These are phyloP conservation scores for Myotis yumanensis DNA, from an alignment of 2,113 vertebrate species.

Conservation along the genomic window DNA sequence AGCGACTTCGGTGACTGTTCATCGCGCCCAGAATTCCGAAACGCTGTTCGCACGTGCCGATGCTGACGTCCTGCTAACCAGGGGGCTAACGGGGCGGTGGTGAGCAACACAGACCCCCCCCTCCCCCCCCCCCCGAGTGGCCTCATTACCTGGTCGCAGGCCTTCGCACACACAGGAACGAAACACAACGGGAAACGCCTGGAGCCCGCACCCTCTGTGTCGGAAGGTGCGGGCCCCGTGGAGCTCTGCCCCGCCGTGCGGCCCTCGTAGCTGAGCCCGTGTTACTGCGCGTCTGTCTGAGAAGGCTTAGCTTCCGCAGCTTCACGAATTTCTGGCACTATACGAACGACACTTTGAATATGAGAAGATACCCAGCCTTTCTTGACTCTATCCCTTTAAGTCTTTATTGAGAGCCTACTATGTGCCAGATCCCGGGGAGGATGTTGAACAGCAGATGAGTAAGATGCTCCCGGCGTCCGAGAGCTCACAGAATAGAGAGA, in stretches of 20 bases:
- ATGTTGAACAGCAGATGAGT: not conserved
- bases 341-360: not conserved
- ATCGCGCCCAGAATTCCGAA: not conserved
- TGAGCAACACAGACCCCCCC: not conserved
- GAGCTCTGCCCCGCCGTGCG: not conserved
- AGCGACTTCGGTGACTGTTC: not conserved
- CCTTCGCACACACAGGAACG: not conserved
- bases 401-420: conserved; percentile 1
- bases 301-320: not conserved
- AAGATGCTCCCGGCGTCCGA: not conserved
- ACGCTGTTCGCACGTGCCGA: not conserved
- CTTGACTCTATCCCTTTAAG: not conserved
- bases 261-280: not conserved
- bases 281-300: not conserved
- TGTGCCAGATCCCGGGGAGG: not conserved
- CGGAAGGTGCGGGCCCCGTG: not conserved
- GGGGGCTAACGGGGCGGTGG: not conserved
- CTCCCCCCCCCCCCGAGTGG: not conserved
- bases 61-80: not conserved
- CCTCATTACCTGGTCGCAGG: not conserved
- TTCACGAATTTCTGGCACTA: not conserved
- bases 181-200: not conserved
- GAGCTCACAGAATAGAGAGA: not conserved
- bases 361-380: not conserved
- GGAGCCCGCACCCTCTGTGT: not conserved